These are phyloP conservation scores for Pandion haliaetus DNA, from an alignment of 2,113 vertebrate genomes.

Conservation along the genomic window DNA sequence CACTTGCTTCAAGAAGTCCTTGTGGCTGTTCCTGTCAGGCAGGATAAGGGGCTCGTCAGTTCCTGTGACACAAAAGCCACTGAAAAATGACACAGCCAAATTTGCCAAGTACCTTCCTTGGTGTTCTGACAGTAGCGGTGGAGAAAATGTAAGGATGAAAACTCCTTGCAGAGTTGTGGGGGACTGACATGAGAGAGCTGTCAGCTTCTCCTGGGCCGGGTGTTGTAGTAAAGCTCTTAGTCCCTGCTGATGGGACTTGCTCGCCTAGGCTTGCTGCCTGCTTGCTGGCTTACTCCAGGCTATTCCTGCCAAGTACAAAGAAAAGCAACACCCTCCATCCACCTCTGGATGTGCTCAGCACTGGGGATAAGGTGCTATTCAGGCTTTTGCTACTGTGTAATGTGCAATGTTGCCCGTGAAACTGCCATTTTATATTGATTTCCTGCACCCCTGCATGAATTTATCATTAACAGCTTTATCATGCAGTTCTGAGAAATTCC, in stretches of 20 bases:
- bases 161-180: background rate
- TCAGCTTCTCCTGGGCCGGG: background rate
- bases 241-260: background rate
- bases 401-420: background rate
- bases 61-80: background rate
- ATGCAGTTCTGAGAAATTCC: background rate
- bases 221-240: background rate
- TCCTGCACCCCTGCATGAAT: background rate
- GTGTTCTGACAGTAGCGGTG: background rate
- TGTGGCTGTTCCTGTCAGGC: background rate
- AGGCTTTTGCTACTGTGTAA: background rate
- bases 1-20: background rate
- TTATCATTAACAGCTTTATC: conserved; percentile 1
- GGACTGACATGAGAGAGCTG: background rate
- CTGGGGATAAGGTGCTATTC: background rate
- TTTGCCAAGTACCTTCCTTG: background rate
- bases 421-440: background rate
- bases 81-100: background rate
- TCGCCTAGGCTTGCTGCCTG: background rate
- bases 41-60: background rate
- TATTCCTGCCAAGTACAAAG: background rate
- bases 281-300: background rate
- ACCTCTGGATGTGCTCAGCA: fast-evolving
- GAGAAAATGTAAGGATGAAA: background rate
- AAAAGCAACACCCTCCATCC: background rate